These are phyloP conservation scores for Sweltsa coloradensis DNA, from an alignment of 1,140 invertebrate genomes.

Conservation along the genomic window DNA sequence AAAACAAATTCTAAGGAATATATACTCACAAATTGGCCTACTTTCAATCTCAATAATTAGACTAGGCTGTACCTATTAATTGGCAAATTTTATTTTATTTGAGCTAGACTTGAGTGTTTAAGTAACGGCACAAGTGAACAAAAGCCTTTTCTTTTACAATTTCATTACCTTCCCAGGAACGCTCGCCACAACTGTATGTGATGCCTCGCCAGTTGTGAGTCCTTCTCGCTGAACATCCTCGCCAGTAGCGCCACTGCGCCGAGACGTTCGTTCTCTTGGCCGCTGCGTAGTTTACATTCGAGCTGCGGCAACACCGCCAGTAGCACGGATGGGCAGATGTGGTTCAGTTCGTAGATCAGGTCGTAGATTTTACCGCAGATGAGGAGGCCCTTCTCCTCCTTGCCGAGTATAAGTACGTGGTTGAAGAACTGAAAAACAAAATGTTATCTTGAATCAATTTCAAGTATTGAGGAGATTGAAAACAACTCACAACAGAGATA, in stretches of 20 bases:
- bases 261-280: constrained; percentile 72
- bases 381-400: constrained; percentile 66
- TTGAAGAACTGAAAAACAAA: constrained; percentile 75
- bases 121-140: neutral
- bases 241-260: constrained; percentile 82
- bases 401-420: constrained; percentile 83
- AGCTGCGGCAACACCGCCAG: constrained; percentile 84
- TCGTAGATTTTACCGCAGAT: constrained; percentile 86
- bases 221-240: constrained; percentile 93
- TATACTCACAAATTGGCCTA: no score
- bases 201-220: constrained; percentile 76
- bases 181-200: constrained; percentile 76
- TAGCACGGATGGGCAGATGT: constrained; percentile 81
- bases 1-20: no score
- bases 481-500: no score
- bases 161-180: constrained; percentile 62
- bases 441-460: constrained; percentile 7
- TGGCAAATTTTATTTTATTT: no score
- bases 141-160: neutral
- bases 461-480: neutral
- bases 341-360: constrained; percentile 92
- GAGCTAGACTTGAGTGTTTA: no score
- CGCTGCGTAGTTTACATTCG: constrained; percentile 84
- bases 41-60: no score
- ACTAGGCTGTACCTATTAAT: no score